Base-by-base conservation (phyloP, 2,113 vertebrate species). In the Gracilinanus agilis region DNA sequence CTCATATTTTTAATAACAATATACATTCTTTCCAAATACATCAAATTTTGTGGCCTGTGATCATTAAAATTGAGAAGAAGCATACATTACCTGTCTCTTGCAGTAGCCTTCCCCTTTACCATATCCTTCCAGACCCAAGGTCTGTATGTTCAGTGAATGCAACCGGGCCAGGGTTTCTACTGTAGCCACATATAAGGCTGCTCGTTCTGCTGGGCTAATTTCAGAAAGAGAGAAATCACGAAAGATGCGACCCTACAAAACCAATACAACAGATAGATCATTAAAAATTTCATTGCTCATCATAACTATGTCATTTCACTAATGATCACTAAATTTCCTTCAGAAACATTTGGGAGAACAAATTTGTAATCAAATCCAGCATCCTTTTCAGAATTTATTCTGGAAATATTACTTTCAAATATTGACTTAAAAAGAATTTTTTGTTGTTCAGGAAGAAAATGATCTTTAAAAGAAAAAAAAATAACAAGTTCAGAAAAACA, bases 191-290 rank as follows among this genome's bases (percentile, higher is more conserved):
- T 99, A 99, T 3, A 99, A 95, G 93, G 99, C 99, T 5, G 98
- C 97, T 90, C 99, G 98, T 96, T 99, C 99, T 13, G 99, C 99
- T 56, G 98, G 98, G 94, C 98, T 98, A 89, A 99, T 96, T 93
- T 98, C 99, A 75, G 99, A 98, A 88, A 99, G 94, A 0, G 98
- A 97, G 19, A 98, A 34, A 95, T 99, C 99, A 96, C 98, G 98
- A 95, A 99, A 99, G 96, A 99, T 98, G 21, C 99, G 99, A 0
- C 99, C 99, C 99, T 99, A 89, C 44, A 91, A 94, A 96, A 9
- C 89, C 0, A 13, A 90, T 0, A 96, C 53, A 95, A 44, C 2
- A 96, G n/a, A 44, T 11, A 49, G 94, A 34, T 90, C 61, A 53
- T 53, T 44, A 93, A 92, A 93, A n/a, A 67, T 89, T 53, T 58